Conservation (phyloP, 2,888 invertebrate genomes). For the Xylota segnis region DNA sequence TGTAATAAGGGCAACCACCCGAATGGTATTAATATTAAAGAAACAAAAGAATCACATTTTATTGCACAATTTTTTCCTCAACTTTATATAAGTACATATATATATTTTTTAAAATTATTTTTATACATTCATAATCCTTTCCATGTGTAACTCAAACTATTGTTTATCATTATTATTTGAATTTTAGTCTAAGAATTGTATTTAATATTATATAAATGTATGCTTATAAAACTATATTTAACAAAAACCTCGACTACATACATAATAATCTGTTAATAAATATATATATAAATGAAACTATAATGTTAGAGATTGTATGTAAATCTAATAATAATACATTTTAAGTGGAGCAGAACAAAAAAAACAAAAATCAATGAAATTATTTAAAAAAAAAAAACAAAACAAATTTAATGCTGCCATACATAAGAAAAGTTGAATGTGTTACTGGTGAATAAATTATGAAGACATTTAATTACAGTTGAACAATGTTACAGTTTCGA, state of each 20-base stretch:
- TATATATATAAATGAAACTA: slow-evolving; percentile 8
- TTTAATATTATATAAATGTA: slow-evolving; percentile 58
- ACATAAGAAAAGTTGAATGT: slow-evolving; percentile 50
- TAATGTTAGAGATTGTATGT: slow-evolving; percentile 36
- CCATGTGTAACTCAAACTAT: slow-evolving; percentile 61
- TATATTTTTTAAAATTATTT: slow-evolving; percentile 46
- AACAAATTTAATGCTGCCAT: slow-evolving; percentile 65
- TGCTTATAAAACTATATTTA: slow-evolving; percentile 42
- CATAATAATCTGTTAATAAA: slow-evolving; percentile 46
- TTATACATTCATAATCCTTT: slow-evolving; percentile 42
- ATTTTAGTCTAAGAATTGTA: slow-evolving; percentile 48
- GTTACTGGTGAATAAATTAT: slow-evolving; percentile 57
- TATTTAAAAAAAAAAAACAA: slow-evolving; percentile 25
- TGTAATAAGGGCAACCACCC: slow-evolving; percentile 30
- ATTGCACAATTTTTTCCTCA: slow-evolving; percentile 70
- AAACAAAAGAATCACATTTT: slow-evolving; percentile 1
- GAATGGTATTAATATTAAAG: slow-evolving; percentile 51
- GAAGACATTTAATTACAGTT: slow-evolving; percentile 70
- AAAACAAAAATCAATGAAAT: slow-evolving; percentile 22
- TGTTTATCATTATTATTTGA: slow-evolving; percentile 49
- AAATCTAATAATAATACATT: slow-evolving; percentile 34
- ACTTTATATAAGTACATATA: slow-evolving; percentile 34
- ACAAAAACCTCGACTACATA: slow-evolving; percentile 45
- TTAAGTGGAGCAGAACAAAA: slow-evolving; percentile 45
- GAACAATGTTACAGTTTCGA: slow-evolving; percentile 72